phyloP scores from a whole-genome alignment of 2,797 vertebrate genomes.

The Fratercula arctica region DNA sequence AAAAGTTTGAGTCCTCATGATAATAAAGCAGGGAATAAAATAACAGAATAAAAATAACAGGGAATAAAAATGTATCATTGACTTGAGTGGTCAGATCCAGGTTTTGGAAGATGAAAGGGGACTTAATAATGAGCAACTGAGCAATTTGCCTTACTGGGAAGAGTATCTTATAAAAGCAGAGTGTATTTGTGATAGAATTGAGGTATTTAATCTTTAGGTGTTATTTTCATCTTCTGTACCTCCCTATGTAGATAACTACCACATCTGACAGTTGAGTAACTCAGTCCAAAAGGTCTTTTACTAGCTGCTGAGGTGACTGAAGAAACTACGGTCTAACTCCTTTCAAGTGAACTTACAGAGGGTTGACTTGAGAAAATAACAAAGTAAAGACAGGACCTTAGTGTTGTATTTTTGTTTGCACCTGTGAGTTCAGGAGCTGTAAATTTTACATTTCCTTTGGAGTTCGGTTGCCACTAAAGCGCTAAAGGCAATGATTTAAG shows the following conservation, averaged over 20 bases:
- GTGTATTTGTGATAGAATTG: background rate
- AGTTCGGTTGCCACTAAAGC: background rate
- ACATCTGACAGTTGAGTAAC: background rate
- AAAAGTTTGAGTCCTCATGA: background rate
- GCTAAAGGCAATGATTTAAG: background rate
- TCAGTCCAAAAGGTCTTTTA: background rate
- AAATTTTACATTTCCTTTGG: background rate
- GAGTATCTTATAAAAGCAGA: background rate
- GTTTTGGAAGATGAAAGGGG: background rate
- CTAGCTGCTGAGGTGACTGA: background rate
- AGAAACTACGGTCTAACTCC: background rate
- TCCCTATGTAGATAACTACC: background rate
- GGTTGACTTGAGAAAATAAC: background rate
- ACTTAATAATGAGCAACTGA: background rate
- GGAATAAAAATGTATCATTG: background rate
- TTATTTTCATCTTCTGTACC: background rate
- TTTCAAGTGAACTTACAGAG: background rate
- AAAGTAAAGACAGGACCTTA: background rate
- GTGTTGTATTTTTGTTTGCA: background rate
- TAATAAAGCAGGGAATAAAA: background rate
- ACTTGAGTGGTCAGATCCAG: background rate
- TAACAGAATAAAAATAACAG: background rate
- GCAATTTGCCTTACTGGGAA: background rate
- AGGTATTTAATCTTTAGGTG: background rate
- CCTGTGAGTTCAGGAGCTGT: background rate